A percentile compares a stretch with the other conserved stretches of the same genome.
Evolutionary conservation across 2,888 invertebrate species (phyloP).

Genomic region (Adela reaumurella): DNA sequence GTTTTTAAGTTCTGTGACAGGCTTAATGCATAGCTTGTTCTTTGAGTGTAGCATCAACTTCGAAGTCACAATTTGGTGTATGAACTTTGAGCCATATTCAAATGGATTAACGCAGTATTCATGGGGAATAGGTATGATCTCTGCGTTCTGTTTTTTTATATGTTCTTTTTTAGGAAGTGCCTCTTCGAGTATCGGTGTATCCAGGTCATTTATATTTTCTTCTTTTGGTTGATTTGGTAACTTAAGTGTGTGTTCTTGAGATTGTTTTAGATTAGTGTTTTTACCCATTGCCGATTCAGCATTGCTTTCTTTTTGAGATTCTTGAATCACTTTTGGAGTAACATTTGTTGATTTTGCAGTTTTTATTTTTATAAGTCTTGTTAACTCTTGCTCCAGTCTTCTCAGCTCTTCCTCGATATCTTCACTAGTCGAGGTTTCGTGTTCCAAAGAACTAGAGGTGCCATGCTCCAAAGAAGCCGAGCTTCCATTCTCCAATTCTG

Average conservation of each 20-base stretch:
- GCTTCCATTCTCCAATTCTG: too few relatives aligned
- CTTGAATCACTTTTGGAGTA: neutral
- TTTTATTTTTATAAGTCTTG: neutral
- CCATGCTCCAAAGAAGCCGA: too few relatives aligned
- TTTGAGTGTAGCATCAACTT: slow-evolving; percentile 42
- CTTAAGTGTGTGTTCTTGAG: too few relatives aligned
- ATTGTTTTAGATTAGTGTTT: too few relatives aligned
- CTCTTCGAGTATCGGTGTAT: too few relatives aligned
- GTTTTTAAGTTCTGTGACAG: slow-evolving; percentile 25
- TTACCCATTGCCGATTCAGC: too few relatives aligned
- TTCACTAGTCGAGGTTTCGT: too few relatives aligned
- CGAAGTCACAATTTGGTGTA: slow-evolving; percentile 37
- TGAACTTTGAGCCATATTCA: slow-evolving; percentile 36
- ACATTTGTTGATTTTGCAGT: neutral
- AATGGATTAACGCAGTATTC: slow-evolving; percentile 32
- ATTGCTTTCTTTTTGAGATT: neutral
- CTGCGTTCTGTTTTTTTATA: slow-evolving; percentile 5
- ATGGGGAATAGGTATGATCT: neutral
- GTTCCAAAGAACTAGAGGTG: too few relatives aligned
- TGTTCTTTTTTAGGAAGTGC: neutral
- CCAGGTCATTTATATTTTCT: too few relatives aligned
- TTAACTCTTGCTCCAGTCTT: neutral
- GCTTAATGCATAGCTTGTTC: slow-evolving; percentile 26
- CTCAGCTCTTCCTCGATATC: too few relatives aligned
- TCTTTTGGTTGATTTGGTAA: too few relatives aligned